Evolutionary conservation across 1,140 invertebrate genomes (phyloP).

Genomic region (Bombus haemorrhoidalis): DNA sequence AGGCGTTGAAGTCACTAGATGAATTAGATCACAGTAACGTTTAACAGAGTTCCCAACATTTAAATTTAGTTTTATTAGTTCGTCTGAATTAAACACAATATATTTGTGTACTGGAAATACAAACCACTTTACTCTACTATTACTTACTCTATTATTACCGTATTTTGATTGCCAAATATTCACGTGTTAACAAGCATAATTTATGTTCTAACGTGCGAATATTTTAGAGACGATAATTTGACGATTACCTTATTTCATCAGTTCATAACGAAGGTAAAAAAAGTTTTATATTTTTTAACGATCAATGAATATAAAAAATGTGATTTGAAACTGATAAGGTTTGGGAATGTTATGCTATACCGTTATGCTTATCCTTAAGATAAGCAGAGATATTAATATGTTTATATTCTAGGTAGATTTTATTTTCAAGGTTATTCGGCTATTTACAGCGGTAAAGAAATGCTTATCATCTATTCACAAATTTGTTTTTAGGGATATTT

Average conservation of each 20-base stretch:
- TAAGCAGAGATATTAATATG: background rate
- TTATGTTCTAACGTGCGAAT: background rate
- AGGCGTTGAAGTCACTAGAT: slow-evolving; percentile 23
- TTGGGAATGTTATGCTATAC: no score
- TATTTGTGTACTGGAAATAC: background rate
- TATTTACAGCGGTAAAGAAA: background rate
- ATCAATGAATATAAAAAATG: background rate
- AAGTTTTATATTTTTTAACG: background rate
- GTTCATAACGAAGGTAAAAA: no score
- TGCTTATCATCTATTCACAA: background rate
- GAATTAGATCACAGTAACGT: background rate
- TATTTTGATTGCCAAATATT: no score
- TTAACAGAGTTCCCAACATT: background rate
- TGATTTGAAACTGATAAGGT: no score
- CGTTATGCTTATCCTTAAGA: no score
- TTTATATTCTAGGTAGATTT: background rate
- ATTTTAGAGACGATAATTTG: background rate
- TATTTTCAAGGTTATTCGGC: background rate
- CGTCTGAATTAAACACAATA: background rate
- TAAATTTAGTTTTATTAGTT: background rate
- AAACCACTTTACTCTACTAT: no score
- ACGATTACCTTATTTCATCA: no score
- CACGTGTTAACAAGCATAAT: background rate
- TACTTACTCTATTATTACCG: no score
- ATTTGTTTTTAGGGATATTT: background rate